A percentile compares a stretch with the other conserved stretches of the same genome.
These are phyloP conservation scores for Leucosticte australis DNA, from an alignment of 2,113 vertebrate species.

Conservation along the genomic window DNA sequence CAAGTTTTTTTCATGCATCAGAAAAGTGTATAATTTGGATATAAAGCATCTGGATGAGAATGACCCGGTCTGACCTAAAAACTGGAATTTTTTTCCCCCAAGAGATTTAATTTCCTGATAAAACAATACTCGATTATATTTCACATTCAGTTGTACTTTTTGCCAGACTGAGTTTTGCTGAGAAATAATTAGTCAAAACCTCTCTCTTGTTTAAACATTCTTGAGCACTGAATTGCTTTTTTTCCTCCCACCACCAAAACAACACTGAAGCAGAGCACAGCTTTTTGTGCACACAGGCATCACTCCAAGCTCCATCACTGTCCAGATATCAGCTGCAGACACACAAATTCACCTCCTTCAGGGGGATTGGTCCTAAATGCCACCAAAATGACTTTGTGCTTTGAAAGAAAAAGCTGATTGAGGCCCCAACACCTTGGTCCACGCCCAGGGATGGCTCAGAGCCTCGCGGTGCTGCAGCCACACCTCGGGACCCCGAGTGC, in stretches of 20 bases:
- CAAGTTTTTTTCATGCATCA: not conserved
- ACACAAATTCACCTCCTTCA: not conserved
- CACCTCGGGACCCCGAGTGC: accelerated
- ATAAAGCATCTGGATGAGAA: not conserved
- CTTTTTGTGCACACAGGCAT: not conserved
- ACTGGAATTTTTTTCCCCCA: not conserved
- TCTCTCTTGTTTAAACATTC: not conserved
- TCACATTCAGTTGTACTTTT: not conserved
- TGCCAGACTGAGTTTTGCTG: not conserved
- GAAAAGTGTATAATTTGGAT: not conserved
- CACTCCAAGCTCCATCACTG: not conserved
- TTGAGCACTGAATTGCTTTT: not conserved
- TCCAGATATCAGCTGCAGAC: not conserved
- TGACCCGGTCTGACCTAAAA: not conserved
- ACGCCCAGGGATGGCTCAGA: not conserved
- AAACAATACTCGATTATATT: not conserved
- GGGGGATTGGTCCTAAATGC: not conserved
- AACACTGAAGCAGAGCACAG: not conserved
- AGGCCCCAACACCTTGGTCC: not conserved
- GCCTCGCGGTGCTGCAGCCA: not conserved
- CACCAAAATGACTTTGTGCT: not conserved
- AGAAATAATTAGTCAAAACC: not conserved
- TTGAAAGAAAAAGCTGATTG: not conserved
- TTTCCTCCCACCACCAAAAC: not conserved
- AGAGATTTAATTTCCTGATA: not conserved